Base-by-base conservation (phyloP, 1,140 invertebrate genomes). In the Pemphigus obesinymphae region DNA sequence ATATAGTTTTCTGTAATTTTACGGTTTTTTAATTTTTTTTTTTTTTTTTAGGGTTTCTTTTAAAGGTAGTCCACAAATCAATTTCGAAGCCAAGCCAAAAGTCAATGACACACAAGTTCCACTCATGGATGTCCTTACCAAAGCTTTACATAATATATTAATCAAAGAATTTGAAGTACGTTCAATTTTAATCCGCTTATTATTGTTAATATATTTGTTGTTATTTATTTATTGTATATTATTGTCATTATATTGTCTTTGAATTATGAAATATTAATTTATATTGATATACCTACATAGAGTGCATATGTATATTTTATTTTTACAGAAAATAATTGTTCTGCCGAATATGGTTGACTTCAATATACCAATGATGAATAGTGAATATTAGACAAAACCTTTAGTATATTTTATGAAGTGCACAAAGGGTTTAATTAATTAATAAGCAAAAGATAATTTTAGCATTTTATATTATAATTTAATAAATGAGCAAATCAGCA, bases 281-380 rank as follows among this genome's bases (percentile, higher is more conserved):
- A 58, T 45, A 26, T 7, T 6, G n/a, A n/a, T n/a, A n/a, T n/a
- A n/a, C n/a, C n/a, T n/a, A n/a, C 13, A 7, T 40, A 43, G 7
- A 11, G 0, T 50, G 0, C 4, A 76, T 34, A 17, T 17, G 10
- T 23, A 26, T n/a, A 20, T 70, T 82, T 48, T 82, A 29, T 73
- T 20, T 70, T 82, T 82, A 7, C 73, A 85, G 85, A 85, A 84
- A 84, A 26, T 85, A 8, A 58, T 85, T 26, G 84, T 85, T 31
- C 50, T 84, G 37, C 85, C 85, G 13, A 85, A 85, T 76, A 85
- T 85, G 85, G 82, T 84, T 72, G 85, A 85, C 68, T 58, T 85
- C 45, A 34, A 83, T 17, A 84, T 85, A 82, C 84, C 85, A 66
- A n/a, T 85, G 34, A 85, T 85, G 85, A 84, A 82, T 72, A 83